A percentile compares a stretch with the other conserved stretches of the same genome.
phyloP scores from a whole-genome alignment of 92 coral and sea anemone species.

The Actinernus sp. region DNA sequence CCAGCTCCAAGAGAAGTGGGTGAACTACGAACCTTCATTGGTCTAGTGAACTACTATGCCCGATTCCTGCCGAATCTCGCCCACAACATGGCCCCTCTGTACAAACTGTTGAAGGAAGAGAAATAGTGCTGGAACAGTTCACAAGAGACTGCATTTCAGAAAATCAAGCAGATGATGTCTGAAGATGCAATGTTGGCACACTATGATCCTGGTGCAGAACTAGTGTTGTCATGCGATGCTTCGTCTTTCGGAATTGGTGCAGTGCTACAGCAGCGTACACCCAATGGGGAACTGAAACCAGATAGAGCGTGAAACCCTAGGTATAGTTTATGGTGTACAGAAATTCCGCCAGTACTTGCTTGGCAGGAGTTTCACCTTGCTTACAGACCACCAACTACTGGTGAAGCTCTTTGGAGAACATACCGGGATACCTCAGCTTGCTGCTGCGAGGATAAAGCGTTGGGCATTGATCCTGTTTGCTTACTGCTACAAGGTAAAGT shows the following conservation, averaged over 20 bases:
- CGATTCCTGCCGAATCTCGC: slow-evolving; percentile 13
- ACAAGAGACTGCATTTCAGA: slow-evolving; percentile 8
- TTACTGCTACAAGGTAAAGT: slow-evolving; percentile 25
- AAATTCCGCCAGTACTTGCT: slow-evolving; percentile 40
- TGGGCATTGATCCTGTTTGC: slow-evolving; percentile 40
- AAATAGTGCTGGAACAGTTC: slow-evolving; percentile 19
- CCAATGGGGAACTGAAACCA: slow-evolving; percentile 40
- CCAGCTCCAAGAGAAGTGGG: slow-evolving; percentile 11
- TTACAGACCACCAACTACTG: slow-evolving; percentile 54
- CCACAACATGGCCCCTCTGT: slow-evolving; percentile 27
- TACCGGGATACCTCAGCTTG: slow-evolving; percentile 43
- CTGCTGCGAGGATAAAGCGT: slow-evolving; percentile 43
- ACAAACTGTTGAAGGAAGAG: slow-evolving; percentile 21
- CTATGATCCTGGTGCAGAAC: slow-evolving; percentile 40
- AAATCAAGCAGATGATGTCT: slow-evolving; percentile 25
- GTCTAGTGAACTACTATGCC: slow-evolving; percentile 16
- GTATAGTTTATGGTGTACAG: slow-evolving; percentile 33
- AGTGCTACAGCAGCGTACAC: slow-evolving; percentile 29
- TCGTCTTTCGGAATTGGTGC: slow-evolving; percentile 37
- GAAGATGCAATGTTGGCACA: slow-evolving; percentile 28
- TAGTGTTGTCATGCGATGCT: slow-evolving; percentile 49
- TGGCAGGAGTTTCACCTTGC: slow-evolving; percentile 23
- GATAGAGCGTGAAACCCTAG: slow-evolving; percentile 38
- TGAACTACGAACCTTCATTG: slow-evolving; percentile 28
- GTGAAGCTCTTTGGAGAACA: slow-evolving; percentile 32